Base-by-base conservation (phyloP, 2,797 vertebrate genomes). In the Mergus octosetaceus region DNA sequence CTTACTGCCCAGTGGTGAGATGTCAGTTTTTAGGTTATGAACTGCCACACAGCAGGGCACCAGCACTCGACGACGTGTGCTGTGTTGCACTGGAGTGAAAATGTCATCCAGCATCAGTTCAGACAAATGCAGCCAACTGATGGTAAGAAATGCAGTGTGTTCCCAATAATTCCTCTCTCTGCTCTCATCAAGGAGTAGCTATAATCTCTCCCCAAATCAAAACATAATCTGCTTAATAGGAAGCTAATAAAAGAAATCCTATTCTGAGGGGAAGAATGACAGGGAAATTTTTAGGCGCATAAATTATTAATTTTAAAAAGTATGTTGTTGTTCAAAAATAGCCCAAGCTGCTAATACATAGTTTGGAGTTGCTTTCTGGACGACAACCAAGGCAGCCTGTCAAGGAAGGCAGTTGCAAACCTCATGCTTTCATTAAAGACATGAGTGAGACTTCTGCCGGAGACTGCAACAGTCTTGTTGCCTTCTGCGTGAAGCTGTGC, bases 201-300 rank as follows among this genome's bases (percentile, higher is more conserved):
- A n/a, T 87, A 43, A 92, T 89, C 58, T 87, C 54, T 87, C 34
- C 41, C 38, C 27, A 87, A 65, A 92, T 91, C 93, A 96, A 95
- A 97, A 95, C 76, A 95, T 83, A 80, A 74, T 94, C 82, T 95
- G 89, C 85, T 95, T 58, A 83, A 87, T 56, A 66, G 79, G 49
- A 70, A 92, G 49, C 85, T 95, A 95, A 96, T 93, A 87, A 90
- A 91, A 94, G 53, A 83, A 90, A 85, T 72, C 36, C 22, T 90
- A 14, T 89, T 90, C 71, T 86, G 60, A 91, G 19, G 30, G 36
- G 49, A 84, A 84, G 65, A 94, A 82, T 82, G 86, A 93, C 83
- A 92, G 47, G 36, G 43, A 90, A 85, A 87, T 77, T 95, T 95
- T 95, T 94, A 87, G 77, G 20, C 84, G 45, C 30, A 71, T 89